A percentile compares a stretch with the other conserved stretches of the same genome.
These are phyloP conservation scores for Eutrigla gurnardus DNA, from an alignment of 2,797 vertebrate genomes.

Conservation along the genomic window DNA sequence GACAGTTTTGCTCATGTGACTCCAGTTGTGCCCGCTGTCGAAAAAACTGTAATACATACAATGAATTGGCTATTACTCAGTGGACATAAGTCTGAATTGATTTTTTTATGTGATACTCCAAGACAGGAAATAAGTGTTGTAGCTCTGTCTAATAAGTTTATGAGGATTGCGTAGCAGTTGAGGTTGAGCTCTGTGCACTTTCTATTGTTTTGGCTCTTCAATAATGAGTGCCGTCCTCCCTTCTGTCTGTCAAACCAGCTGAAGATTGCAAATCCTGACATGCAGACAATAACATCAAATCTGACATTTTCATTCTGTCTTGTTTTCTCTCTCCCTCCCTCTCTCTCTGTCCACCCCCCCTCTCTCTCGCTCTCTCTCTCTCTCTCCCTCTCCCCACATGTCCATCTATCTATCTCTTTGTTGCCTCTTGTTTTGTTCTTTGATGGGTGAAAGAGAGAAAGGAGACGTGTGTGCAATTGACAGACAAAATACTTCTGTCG, in stretches of 20 bases:
- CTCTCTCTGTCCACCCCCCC: no score
- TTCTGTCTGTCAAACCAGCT: conserved; percentile 58
- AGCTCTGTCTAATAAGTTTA: not conserved
- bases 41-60: no score
- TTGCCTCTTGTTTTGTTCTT: conserved; percentile 40
- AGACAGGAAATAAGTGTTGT: not conserved
- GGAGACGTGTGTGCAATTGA: conserved; percentile 32
- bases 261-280: conserved; percentile 59
- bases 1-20: no score
- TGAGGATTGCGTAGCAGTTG: not conserved
- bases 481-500: conserved; percentile 41
- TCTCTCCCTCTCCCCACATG: conserved; percentile 29
- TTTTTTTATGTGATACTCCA: not conserved
- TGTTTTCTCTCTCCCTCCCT: conserved; percentile 13
- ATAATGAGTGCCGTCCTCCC: conserved; percentile 4
- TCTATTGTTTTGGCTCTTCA: conserved; percentile 44
- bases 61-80: not conserved
- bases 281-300: conserved; percentile 66
- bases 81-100: not conserved
- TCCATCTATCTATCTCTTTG: conserved; percentile 34
- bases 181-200: conserved; percentile 22
- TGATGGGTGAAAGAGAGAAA: conserved; percentile 15
- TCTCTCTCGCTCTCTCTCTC: conserved; percentile 14
- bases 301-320: conserved; percentile 66
- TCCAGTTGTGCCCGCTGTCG: no score